These are phyloP conservation scores for Drosophila guanche DNA, from an alignment of 1,140 invertebrate species.

Conservation along the genomic window DNA sequence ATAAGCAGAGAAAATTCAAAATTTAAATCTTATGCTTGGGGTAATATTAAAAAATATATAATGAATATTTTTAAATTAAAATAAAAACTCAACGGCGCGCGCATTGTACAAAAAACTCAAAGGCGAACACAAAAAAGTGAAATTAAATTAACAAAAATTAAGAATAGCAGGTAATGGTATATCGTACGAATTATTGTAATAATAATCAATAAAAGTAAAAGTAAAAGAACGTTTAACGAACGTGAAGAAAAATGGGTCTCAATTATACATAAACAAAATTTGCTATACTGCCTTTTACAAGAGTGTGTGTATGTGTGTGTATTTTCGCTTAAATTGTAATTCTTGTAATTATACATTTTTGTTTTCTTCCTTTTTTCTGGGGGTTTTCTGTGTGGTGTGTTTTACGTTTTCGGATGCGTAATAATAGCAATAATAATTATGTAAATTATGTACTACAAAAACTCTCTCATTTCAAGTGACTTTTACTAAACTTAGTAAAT, in stretches of 20 bases:
- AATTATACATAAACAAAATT: conserved; percentile 40
- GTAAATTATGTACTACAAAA: conserved; percentile 77
- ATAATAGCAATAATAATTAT: conserved; percentile 53
- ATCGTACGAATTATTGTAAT: conserved; percentile 32
- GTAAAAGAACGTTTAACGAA: conserved; percentile 55
- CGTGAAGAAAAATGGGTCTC: conserved; percentile 35
- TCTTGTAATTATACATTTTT: conserved; percentile 7
- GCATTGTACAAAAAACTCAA: conserved; percentile 62
- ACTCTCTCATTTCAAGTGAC: conserved; percentile 64
- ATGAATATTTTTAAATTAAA: conserved; percentile 13
- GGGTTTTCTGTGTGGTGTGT: conserved; percentile 20
- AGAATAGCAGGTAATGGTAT: conserved; percentile 63
- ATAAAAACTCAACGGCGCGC: conserved; percentile 42
- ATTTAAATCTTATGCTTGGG: too few relatives aligned
- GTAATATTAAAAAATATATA: not conserved
- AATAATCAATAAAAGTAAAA: conserved; percentile 32
- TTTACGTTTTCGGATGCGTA: conserved; percentile 36
- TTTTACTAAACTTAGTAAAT: conserved; percentile 69
- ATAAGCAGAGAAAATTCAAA: conserved; percentile 3
- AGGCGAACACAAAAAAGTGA: conserved; percentile 67
- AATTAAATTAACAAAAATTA: conserved; percentile 80
- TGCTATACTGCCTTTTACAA: conserved; percentile 19
- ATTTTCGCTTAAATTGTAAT: conserved; percentile 29
- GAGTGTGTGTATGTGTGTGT: conserved; percentile 2
- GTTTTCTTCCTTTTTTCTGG: conserved; percentile 19